Conservation (phyloP, 1,140 invertebrate species). For the Temnothorax longispinosus region DNA sequence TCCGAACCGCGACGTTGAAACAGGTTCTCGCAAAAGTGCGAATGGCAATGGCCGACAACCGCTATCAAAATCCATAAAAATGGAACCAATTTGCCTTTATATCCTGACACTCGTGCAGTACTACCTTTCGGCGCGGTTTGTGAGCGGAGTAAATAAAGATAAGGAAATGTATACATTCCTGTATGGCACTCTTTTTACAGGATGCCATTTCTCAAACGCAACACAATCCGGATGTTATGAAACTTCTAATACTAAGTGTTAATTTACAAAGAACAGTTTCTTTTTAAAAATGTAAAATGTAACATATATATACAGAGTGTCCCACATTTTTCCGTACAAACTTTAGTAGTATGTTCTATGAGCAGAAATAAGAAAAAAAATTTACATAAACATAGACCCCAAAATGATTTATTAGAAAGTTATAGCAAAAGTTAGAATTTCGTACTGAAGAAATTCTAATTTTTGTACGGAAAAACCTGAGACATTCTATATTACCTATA, state of each 20-base stretch:
- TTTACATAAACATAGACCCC: too few relatives aligned
- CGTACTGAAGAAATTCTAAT: too few relatives aligned
- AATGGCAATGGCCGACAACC: not conserved
- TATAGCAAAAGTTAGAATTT: too few relatives aligned
- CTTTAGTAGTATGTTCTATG: too few relatives aligned
- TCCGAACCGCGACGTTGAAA: not conserved
- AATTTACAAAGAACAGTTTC: not conserved
- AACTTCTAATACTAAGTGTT: not conserved
- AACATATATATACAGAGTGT: not conserved
- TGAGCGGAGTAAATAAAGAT: conserved; percentile 31
- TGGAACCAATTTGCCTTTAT: conserved; percentile 6
- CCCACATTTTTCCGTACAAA: too few relatives aligned
- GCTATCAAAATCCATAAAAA: conserved; percentile 30
- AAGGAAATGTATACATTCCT: conserved; percentile 17
- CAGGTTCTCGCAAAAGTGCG: conserved; percentile 21
- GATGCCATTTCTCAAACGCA: not conserved
- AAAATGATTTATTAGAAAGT: too few relatives aligned
- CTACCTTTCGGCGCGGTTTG: not conserved
- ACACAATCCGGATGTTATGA: too few relatives aligned
- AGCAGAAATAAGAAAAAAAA: too few relatives aligned
- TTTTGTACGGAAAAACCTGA: too few relatives aligned
- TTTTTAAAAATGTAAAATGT: not conserved
- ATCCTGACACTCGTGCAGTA: not conserved
- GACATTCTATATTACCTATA: too few relatives aligned
- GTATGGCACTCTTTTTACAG: not conserved